Conservation (phyloP, 2,888 invertebrate species). For the Opisthograptis luteolata region DNA sequence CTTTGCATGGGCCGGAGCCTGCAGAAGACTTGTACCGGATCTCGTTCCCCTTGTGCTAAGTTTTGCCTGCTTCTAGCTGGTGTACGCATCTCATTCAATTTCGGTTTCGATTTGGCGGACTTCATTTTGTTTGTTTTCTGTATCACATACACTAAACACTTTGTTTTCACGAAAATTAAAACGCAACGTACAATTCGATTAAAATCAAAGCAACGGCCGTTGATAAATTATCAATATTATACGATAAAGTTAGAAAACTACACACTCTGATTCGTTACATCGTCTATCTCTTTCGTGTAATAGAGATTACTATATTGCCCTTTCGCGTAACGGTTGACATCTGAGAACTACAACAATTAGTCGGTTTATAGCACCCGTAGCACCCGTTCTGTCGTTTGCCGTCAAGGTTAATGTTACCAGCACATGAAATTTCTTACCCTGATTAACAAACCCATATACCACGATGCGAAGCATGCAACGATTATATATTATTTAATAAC, state of each 20-base stretch:
- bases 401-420: slow-evolving; percentile 30
- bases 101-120: slow-evolving; percentile 77
- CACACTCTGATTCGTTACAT: slow-evolving; percentile 20
- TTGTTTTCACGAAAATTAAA: slow-evolving; percentile 40
- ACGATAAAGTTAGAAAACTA: slow-evolving; percentile 37
- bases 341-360: slow-evolving; percentile 36
- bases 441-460: not conserved
- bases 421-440: slow-evolving; percentile 6
- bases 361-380: slow-evolving; percentile 39
- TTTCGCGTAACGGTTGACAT: slow-evolving; percentile 43
- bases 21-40: slow-evolving; percentile 95
- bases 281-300: slow-evolving; percentile 41
- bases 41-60: slow-evolving; percentile 74
- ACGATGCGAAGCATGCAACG: too few species aligned
- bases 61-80: slow-evolving; percentile 76
- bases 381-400: slow-evolving; percentile 32
- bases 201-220: slow-evolving; percentile 76
- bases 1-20: slow-evolving; percentile 91
- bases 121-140: slow-evolving; percentile 61
- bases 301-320: slow-evolving; percentile 6
- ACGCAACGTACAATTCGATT: slow-evolving; percentile 58
- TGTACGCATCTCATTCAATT: slow-evolving; percentile 73
- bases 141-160: slow-evolving; percentile 45
- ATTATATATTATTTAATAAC: too few species aligned
- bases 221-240: slow-evolving; percentile 53